Evolutionary conservation across 2,113 vertebrate species (phyloP).

Genomic region (Mola mola): DNA sequence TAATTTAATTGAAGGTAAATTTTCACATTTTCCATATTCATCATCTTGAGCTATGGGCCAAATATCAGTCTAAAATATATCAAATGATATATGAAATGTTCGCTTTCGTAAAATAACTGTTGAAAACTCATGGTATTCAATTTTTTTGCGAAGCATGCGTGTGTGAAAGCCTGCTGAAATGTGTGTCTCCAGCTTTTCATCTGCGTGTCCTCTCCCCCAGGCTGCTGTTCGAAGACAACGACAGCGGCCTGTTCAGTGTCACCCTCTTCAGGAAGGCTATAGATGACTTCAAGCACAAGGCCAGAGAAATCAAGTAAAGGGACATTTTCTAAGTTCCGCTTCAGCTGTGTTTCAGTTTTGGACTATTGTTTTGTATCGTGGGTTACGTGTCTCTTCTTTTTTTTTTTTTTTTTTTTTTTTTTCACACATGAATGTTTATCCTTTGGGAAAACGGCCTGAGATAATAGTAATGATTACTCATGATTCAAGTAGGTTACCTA

Average conservation of each 20-base stretch:
- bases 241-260: constrained; percentile 94
- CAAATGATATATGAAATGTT: no score
- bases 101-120: no score
- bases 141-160: no score
- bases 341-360: neutral
- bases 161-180: neutral
- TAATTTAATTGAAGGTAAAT: neutral
- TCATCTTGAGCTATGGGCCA: no score
- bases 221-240: constrained; percentile 94
- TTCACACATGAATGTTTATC: neutral
- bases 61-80: no score
- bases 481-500: neutral
- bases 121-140: no score
- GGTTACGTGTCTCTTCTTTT: neutral
- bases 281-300: constrained; percentile 98
- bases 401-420: constrained; percentile 4
- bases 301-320: constrained; percentile 95
- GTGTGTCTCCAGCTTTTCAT: neutral
- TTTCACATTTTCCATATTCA: neutral
- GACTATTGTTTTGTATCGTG: neutral
- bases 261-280: constrained; percentile 97
- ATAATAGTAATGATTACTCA: neutral
- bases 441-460: neutral
- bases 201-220: constrained; percentile 65
- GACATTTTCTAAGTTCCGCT: no score